These are phyloP conservation scores for Decapterus maruadsi DNA, from an alignment of 2,797 vertebrate genomes.

Conservation along the genomic window DNA sequence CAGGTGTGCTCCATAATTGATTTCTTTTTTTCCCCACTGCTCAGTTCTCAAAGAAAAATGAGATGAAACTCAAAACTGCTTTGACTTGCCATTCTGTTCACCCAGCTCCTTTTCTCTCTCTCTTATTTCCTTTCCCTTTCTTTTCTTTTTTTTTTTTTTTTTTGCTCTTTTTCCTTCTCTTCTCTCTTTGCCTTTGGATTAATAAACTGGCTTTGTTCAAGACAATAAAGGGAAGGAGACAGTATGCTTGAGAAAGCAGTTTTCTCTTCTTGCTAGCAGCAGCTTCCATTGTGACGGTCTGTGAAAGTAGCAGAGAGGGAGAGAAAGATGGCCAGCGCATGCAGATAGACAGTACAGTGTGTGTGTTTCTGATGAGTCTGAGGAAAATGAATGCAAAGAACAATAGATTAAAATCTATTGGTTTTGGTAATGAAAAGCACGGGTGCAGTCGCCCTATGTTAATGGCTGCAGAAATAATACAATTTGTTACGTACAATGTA, in stretches of 20 bases:
- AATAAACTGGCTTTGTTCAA: constrained; percentile 88
- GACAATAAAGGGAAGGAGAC: constrained; percentile 81
- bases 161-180: constrained; percentile 49
- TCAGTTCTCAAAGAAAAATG: constrained; percentile 88
- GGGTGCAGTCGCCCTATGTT: constrained; percentile 67
- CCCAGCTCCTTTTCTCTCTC: constrained; percentile 46
- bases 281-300: constrained; percentile 73
- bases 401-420: constrained; percentile 82
- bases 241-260: constrained; percentile 83
- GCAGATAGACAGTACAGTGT: constrained; percentile 49
- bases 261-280: constrained; percentile 77
- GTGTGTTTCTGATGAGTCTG: constrained; percentile 64
- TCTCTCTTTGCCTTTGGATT: constrained; percentile 81
- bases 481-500: constrained; percentile 72
- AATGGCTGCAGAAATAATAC: constrained; percentile 69
- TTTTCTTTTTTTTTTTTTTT: constrained; percentile 1
- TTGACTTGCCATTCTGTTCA: constrained; percentile 84
- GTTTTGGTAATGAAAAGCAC: constrained; percentile 71
- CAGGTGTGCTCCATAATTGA: constrained; percentile 99
- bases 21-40: constrained; percentile 89
- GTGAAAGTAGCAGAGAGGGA: constrained; percentile 60
- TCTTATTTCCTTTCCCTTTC: neutral
- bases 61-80: constrained; percentile 87
- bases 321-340: constrained; percentile 46
- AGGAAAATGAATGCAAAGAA: constrained; percentile 79